Base-by-base conservation (phyloP, 2,797 vertebrate genomes). In the Notolepis coatsorum region DNA sequence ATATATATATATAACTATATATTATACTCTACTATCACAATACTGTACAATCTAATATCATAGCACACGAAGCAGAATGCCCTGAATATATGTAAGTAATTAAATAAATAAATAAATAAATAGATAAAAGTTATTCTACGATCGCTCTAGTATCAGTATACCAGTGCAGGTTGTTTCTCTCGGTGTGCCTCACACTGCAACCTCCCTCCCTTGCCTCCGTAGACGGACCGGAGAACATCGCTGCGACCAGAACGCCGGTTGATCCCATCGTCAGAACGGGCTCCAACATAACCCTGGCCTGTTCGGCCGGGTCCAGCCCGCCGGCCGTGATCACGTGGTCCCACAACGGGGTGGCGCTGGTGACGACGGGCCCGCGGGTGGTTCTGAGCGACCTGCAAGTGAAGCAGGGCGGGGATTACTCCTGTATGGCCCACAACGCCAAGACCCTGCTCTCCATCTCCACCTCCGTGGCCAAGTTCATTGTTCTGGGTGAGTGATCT, bases 221-320 rank as follows among this genome's bases (percentile, higher is more conserved):
- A 93, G 92, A 91, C 2, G 92, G 92, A 20, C 92, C 92, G 0
- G 91, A 92, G 0, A 0, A 0, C 0, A 38, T 86, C 20, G 4
- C 0, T 12, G 8, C 84, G 42, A 38, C 0, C 0, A 63, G 75
- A 1, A 0, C n/a, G 0, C 52, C 27, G 0, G 0, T 2, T 1
- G 3, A 8, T 0, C 0, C 1, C 1, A 28, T 59, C 17, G 4
- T 90, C 13, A 2, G 1, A 2, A 43, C 70, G 4, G 76, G 72
- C 0, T 71, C 83, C 1, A 23, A 56, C 54, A 64, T 89, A 64
- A 88, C 12, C 20, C 46, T 93, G 41, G 25, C 71, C 1, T 92
- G 92, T 37, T 55, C 67, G 0, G 53, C 84, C 9, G 0, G 0
- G 1, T 92, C 90, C 59, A 51, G 2, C 20, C 92, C 92, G 0